Conservation (phyloP, 2,113 vertebrate species). For the Cyanoramphus novaezelandiae region DNA sequence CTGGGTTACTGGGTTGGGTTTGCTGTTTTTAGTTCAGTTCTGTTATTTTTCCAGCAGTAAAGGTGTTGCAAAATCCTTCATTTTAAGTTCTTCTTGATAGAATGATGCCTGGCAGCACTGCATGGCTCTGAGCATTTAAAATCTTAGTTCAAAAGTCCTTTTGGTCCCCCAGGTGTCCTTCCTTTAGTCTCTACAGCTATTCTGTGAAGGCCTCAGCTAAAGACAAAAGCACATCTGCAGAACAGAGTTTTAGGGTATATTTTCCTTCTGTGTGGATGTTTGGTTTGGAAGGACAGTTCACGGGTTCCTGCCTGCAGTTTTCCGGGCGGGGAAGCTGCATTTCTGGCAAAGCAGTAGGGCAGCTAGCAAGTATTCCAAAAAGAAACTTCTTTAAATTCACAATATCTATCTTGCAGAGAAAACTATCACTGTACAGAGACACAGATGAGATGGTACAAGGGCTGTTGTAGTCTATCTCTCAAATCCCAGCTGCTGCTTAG, state of each 20-base stretch:
- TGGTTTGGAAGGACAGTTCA: neutral
- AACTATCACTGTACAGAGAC: neutral
- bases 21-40: neutral
- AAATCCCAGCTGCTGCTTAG: conserved; percentile 43
- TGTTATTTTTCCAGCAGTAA: neutral
- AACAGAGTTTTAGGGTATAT: neutral
- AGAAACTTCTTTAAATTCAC: conserved; percentile 18
- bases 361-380: neutral
- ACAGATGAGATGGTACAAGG: neutral
- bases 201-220: neutral
- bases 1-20: neutral
- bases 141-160: neutral
- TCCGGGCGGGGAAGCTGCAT: rapidly evolving
- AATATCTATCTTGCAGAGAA: neutral
- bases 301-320: rapidly evolving
- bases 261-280: rapidly evolving
- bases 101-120: neutral
- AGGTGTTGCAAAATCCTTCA: neutral
- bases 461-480: conserved; percentile 20
- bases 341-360: neutral
- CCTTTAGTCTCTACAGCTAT: neutral
- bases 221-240: neutral
- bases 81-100: neutral
- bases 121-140: neutral
- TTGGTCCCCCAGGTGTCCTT: neutral